Evolutionary conservation across 2,113 vertebrate genomes (phyloP), one percentile per base, ranked within the genome.

Genomic region (Synchiropus splendidus): DNA sequence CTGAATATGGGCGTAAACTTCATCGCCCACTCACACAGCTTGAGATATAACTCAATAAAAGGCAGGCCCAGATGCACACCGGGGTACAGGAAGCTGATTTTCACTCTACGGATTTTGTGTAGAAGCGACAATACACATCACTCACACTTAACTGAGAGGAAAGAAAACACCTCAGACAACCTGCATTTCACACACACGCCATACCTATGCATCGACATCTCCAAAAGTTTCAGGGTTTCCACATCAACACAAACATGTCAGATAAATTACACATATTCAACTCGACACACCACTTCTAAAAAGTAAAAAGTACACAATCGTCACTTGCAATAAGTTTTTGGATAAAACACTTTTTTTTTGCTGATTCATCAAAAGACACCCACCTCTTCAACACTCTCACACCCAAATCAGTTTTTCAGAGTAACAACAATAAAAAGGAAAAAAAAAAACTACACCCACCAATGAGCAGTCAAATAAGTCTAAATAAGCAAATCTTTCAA

Each of bases 201-300:
- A 61, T 39, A 56, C 58, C 21, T 27, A 67, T 54, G 48, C 64
- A 50, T 46, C 21, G 21, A 8, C 4, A 27, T 27, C 21, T 5
- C 4, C 21, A 8, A 27, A 27, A 43, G 40, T 42, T 45, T n/a
- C 27, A 51, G 34, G 45, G 51, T 44, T 11, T 45, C 21, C 36
- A 38, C 39, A 53, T 5, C 17, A 13, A 48, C 11, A 45, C 10
- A 61, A 42, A 64, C 31, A 48, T 53, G 46, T 59, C 12, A 58
- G 16, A 37, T 17, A 42, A 48, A 67, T 52, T 27, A 40, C 34
- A 51, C 21, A 51, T 27, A 34, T 35, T 40, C 34, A 62, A 37
- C 64, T 51, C 45, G 51, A 67, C 59, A 36, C 31, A 75, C 60
- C 13, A 46, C 49, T 56, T 66, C 45, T 49, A 11, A 54, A 51